A percentile compares a stretch with the other conserved stretches of the same genome.
phyloP scores from a whole-genome alignment of 2,888 invertebrate genomes.

The Lottia scabra region DNA sequence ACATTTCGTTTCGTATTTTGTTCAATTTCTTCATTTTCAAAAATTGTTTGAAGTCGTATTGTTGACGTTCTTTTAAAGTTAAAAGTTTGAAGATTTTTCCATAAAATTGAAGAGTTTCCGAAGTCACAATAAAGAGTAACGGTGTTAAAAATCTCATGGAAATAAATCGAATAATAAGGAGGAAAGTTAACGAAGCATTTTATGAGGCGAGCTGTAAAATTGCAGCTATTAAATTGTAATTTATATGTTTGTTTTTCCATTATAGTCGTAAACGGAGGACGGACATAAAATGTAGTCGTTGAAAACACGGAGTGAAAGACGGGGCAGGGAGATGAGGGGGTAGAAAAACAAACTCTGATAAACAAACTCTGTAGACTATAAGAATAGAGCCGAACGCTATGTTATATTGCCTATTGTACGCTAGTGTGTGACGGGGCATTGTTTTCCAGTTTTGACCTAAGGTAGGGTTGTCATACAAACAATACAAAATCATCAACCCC shows the following conservation, averaged over 20 bases:
- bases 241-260: slow-evolving; percentile 15
- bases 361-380: neutral
- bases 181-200: slow-evolving; percentile 14
- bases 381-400: neutral
- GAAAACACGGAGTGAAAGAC: neutral
- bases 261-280: slow-evolving; percentile 1
- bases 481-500: neutral
- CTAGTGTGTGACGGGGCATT: neutral
- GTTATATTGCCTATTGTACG: neutral
- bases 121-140: neutral
- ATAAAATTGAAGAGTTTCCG: too few species aligned
- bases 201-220: slow-evolving; percentile 13
- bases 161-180: slow-evolving; percentile 1
- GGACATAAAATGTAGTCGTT: neutral
- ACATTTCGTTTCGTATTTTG: too few species aligned
- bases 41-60: too few species aligned
- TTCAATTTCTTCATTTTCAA: too few species aligned
- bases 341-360: neutral
- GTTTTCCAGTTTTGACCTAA: neutral
- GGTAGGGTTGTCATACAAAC: neutral
- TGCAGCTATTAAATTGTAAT: slow-evolving; percentile 21
- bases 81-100: too few species aligned
- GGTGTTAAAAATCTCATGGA: slow-evolving; percentile 7
- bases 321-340: neutral
- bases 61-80: too few species aligned